Percentiles rank a stretch among this genome's conserved stretches.
Evolutionary conservation across 2,797 vertebrate species (phyloP).

Genomic region (Girardinus metallicus): DNA sequence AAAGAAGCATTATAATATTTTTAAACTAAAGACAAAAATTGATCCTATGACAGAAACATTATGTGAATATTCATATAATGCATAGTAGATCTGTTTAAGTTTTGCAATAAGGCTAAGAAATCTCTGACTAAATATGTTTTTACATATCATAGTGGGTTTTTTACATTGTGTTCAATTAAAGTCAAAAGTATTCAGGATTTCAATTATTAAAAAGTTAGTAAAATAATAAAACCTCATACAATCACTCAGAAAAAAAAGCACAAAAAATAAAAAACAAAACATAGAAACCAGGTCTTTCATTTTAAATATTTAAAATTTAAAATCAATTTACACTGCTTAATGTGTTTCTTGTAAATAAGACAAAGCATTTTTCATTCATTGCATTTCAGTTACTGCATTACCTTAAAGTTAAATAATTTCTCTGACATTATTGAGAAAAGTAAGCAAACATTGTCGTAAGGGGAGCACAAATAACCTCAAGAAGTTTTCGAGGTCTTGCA

Average conservation of each 20-base stretch:
- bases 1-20: not conserved
- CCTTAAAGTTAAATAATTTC: slow-evolving; percentile 4
- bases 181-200: too few relatives aligned
- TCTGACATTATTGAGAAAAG: slow-evolving; percentile 1
- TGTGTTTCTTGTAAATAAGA: not conserved
- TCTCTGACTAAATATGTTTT: not conserved
- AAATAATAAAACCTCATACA: too few relatives aligned
- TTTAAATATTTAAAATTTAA: not conserved
- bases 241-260: too few relatives aligned
- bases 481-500: slow-evolving; percentile 10
- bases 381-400: slow-evolving; percentile 7
- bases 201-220: too few relatives aligned
- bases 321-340: not conserved
- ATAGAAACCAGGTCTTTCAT: not conserved
- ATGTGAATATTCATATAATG: not conserved
- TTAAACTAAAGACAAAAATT: not conserved
- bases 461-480: not conserved
- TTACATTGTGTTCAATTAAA: too few relatives aligned
- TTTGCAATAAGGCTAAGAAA: not conserved
- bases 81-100: not conserved
- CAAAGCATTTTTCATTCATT: not conserved
- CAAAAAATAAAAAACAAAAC: not conserved
- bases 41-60: not conserved
- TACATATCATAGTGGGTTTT: not conserved
- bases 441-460: not conserved